Conservation (phyloP, 64 coral and sea anemone genomes). For the Platygyra sinensis region DNA sequence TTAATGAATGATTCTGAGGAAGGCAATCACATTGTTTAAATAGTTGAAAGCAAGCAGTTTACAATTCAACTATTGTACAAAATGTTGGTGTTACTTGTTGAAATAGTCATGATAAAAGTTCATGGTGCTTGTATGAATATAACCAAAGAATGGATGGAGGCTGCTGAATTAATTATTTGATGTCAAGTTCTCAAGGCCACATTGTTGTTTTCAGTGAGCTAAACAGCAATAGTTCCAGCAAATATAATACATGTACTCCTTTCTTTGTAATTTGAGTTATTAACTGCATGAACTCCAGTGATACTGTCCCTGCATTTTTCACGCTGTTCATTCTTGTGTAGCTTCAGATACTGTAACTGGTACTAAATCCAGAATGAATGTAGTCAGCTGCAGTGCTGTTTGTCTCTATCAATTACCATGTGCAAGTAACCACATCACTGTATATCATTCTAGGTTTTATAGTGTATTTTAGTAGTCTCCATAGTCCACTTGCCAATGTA, state of each 20-base stretch:
- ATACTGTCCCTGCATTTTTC: no score
- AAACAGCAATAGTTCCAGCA: conserved; percentile 1
- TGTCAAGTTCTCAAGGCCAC: background rate
- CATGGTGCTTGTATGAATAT: conserved; percentile 12
- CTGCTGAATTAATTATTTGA: background rate
- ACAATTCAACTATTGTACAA: no score
- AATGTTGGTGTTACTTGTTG: no score
- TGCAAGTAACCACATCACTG: no score
- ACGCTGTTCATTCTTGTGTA: background rate
- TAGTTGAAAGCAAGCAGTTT: no score
- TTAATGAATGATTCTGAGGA: background rate
- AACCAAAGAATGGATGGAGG: background rate
- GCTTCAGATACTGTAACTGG: background rate
- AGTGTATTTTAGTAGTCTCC: no score
- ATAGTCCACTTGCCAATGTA: no score
- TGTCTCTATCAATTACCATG: background rate
- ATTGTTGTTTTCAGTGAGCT: background rate
- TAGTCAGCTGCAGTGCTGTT: background rate
- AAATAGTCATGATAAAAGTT: conserved; percentile 6
- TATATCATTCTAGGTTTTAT: no score
- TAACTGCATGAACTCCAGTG: no score
- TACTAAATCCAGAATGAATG: conserved; percentile 15
- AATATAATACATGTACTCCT: conserved; percentile 12
- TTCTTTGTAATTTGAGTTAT: background rate
- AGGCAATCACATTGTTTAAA: no score